These are phyloP conservation scores for Plectropomus leopardus DNA, from an alignment of 2,113 vertebrate species.

Conservation along the genomic window DNA sequence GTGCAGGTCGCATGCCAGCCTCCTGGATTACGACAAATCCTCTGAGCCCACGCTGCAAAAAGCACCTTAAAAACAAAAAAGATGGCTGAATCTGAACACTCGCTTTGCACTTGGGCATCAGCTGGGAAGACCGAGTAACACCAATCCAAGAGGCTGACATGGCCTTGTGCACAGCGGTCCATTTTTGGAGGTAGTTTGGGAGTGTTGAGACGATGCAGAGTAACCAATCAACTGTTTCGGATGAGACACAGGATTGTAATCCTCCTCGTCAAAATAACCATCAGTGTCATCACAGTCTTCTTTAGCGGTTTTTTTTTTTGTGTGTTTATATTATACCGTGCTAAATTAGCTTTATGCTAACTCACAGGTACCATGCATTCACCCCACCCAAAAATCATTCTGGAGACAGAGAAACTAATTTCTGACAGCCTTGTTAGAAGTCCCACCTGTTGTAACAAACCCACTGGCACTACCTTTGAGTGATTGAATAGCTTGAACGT, in stretches of 20 bases:
- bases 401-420: not conserved
- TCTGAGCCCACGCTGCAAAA: slow-evolving; percentile 58
- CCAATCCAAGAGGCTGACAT: slow-evolving; percentile 59
- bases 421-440: not conserved
- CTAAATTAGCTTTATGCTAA: slow-evolving; percentile 40
- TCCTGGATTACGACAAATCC: slow-evolving; percentile 54
- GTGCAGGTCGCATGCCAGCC: slow-evolving; percentile 52
- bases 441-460: not conserved
- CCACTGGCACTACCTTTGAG: slow-evolving; percentile 16
- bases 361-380: not conserved
- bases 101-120: slow-evolving; percentile 59
- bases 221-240: slow-evolving; percentile 27
- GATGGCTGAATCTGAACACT: slow-evolving; percentile 26
- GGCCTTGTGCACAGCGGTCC: not conserved
- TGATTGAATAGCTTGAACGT: not conserved
- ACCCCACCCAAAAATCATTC: not conserved
- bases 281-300: slow-evolving; percentile 19
- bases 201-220: not conserved
- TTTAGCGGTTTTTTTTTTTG: slow-evolving; percentile 8
- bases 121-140: not conserved
- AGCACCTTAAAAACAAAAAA: slow-evolving; percentile 57
- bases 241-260: not conserved
- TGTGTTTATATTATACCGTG: slow-evolving; percentile 1
- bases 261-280: slow-evolving; percentile 5
- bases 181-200: slow-evolving; percentile 1